These are phyloP conservation scores for Phoxinus dragarum DNA, from an alignment of 2,797 vertebrate species.

Conservation along the genomic window DNA sequence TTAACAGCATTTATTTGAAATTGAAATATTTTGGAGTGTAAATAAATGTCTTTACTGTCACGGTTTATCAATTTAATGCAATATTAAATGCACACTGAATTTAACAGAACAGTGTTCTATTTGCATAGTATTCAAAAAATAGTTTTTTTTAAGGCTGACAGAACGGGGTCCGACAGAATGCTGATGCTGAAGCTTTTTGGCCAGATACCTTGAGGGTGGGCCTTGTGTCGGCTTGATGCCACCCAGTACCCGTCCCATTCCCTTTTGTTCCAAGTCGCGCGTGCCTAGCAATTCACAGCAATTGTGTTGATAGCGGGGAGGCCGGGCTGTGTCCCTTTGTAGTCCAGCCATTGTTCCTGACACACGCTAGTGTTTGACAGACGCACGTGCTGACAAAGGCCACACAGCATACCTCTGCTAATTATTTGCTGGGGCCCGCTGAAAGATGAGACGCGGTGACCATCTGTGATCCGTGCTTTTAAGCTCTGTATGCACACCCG, in stretches of 20 bases:
- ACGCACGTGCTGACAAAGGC: constrained; percentile 80
- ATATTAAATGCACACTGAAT: background rate
- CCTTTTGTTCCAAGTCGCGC: constrained; percentile 81
- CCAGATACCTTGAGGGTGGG: constrained; percentile 49
- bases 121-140: background rate
- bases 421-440: constrained; percentile 74
- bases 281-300: constrained; percentile 77
- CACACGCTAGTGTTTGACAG: constrained; percentile 81
- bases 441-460: constrained; percentile 79
- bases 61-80: background rate
- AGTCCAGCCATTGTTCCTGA: constrained; percentile 76
- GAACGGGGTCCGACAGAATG: constrained; percentile 43
- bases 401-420: constrained; percentile 74
- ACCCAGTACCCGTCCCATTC: constrained; percentile 49
- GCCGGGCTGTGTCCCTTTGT: constrained; percentile 70
- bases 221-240: constrained; percentile 58
- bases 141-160: background rate
- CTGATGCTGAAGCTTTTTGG: constrained; percentile 65
- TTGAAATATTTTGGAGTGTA: too few relatives aligned
- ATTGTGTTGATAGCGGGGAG: constrained; percentile 58
- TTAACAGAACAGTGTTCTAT: background rate
- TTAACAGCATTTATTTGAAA: too few relatives aligned
- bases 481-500: constrained; percentile 67
- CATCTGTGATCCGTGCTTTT: constrained; percentile 83
- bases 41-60: background rate